Conservation (phyloP, 2,113 vertebrate species). For the Cyphomyrus plagiostoma region DNA sequence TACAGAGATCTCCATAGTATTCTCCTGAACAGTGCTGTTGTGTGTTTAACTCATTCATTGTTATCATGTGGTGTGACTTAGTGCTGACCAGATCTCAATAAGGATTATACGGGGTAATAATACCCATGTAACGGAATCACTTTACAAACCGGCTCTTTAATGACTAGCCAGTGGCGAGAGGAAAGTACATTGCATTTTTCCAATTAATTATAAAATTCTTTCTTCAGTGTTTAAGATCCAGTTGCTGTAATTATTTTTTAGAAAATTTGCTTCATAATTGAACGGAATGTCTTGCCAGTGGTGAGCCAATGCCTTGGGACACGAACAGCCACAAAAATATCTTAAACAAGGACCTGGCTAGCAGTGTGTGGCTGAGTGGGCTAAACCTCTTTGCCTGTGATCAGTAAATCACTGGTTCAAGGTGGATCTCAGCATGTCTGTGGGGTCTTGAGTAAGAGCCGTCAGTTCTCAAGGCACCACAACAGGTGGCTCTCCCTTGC, state of each 20-base stretch:
- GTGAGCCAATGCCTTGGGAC: background rate
- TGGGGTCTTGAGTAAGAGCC: background rate
- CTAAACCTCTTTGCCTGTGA: background rate
- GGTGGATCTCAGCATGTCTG: background rate
- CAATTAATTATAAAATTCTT: background rate
- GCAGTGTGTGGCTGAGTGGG: background rate
- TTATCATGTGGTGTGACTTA: background rate
- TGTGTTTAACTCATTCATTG: background rate
- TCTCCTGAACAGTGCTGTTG: background rate
- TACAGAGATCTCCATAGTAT: background rate
- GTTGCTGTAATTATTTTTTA: background rate
- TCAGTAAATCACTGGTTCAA: background rate
- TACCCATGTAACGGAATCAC: background rate
- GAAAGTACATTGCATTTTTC: background rate
- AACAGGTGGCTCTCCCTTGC: background rate
- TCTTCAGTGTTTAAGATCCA: background rate
- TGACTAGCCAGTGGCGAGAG: background rate
- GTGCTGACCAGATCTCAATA: background rate
- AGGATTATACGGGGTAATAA: background rate
- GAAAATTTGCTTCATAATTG: background rate
- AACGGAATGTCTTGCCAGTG: background rate
- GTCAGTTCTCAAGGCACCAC: background rate
- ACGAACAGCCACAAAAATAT: background rate
- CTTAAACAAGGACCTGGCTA: background rate
- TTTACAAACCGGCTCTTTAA: background rate